Base-by-base conservation (phyloP, 1,140 invertebrate species). In the Saccostrea echinata region DNA sequence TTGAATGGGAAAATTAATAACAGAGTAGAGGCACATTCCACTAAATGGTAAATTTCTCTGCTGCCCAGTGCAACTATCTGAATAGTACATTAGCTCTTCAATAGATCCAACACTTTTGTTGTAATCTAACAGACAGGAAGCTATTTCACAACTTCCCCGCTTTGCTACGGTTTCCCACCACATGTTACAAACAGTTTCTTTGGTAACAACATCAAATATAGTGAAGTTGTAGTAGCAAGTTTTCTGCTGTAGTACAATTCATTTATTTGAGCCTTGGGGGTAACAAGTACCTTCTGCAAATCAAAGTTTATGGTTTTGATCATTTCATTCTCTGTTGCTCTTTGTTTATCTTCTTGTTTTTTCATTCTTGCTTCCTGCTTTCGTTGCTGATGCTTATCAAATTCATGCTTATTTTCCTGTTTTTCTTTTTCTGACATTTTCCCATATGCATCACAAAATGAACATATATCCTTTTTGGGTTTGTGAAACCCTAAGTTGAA, bases 11-110 rank as follows among this genome's bases (percentile, higher is more conserved):
- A 86, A 27, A 76, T 88, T 86, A n/a, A 52, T n/a, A 13, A 88
- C 57, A 43, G 24, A 84, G 51, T 86, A 86, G 52, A 88, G 35
- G 55, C 88, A 88, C 84, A 88, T 88, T 16, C 80, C 43, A 43
- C 80, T 82, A 83, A 86, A 88, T 13, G 76, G 55, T 1, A 88
- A 52, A 86, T 88, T 86, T 71, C 88, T 51, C 82, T 88, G 88
- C 43, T 88, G 88, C 1, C 85, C 88, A 12, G 84, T 88, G 43
- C 88, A 86, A 52, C 85, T 88, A n/a, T 88, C 88, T 64, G 88
- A 88, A 55, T 84, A 86, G 53, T 86, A 86, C n/a, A 86, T 27
- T 21, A 85, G 11, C 53, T 88, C 57, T 16, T 88, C 64, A 27
- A 68, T 27, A 11, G 64, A 68, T n/a, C n/a, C 64, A 12, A 68